phyloP scores from a whole-genome alignment of 2,888 invertebrate species.

The Ptychoptera albimana region DNA sequence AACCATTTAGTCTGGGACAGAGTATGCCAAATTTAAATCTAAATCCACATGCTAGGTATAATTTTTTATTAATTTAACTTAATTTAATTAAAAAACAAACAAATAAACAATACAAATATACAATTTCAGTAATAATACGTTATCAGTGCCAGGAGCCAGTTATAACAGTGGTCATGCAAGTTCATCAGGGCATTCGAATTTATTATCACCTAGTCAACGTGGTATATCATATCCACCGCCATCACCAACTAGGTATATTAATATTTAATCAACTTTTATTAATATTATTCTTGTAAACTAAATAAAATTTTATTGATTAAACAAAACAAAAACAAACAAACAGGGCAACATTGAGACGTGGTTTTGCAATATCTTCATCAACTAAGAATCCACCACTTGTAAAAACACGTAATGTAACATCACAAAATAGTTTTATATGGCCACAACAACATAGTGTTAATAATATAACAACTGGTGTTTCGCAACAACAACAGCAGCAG shows the following conservation, averaged over 20 bases:
- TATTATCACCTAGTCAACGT: slow-evolving; percentile 42
- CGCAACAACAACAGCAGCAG: slow-evolving; percentile 9
- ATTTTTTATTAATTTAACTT: slow-evolving; percentile 4
- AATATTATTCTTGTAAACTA: background rate
- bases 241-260: slow-evolving; percentile 41
- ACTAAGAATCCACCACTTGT: slow-evolving; percentile 66
- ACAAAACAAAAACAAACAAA: slow-evolving; percentile 5
- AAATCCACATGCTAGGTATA: slow-evolving; percentile 18
- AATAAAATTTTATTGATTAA: background rate
- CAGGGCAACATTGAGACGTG: slow-evolving; percentile 46
- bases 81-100: slow-evolving; percentile 5
- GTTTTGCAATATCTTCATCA: slow-evolving; percentile 53
- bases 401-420: slow-evolving; percentile 61
- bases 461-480: background rate
- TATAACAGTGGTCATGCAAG: slow-evolving; percentile 29
- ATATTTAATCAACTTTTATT: slow-evolving; percentile 1
- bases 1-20: slow-evolving; percentile 52
- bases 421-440: slow-evolving; percentile 32
- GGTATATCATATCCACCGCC: slow-evolving; percentile 75
- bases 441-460: slow-evolving; percentile 16
- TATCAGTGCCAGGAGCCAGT: slow-evolving; percentile 36
- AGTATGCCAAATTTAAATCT: slow-evolving; percentile 59
- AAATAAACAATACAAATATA: background rate
- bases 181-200: slow-evolving; percentile 13
- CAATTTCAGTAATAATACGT: slow-evolving; percentile 35